These are phyloP conservation scores for Oligia fasciuncula DNA, from an alignment of 2,888 invertebrate species.

Conservation along the genomic window DNA sequence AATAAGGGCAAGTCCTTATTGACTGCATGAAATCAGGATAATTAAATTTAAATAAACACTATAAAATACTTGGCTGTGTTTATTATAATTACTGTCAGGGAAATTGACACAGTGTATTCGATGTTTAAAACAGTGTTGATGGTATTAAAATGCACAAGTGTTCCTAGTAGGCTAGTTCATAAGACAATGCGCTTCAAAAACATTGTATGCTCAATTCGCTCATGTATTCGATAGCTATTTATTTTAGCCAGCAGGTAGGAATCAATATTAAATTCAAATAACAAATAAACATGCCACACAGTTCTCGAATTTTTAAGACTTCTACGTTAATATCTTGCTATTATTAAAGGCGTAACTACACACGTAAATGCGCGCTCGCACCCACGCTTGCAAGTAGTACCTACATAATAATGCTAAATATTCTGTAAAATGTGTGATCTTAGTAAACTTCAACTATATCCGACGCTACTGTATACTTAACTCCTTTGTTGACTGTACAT, in stretches of 20 bases:
- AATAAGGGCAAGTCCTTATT: not conserved
- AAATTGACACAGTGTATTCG: constrained; percentile 5
- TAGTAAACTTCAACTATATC: too few relatives aligned
- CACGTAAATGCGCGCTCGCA: too few relatives aligned
- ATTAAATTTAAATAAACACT: constrained; percentile 10
- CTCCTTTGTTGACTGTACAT: too few relatives aligned
- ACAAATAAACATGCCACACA: too few relatives aligned
- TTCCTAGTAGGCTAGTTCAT: not conserved
- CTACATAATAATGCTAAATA: too few relatives aligned
- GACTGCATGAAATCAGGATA: constrained; percentile 4
- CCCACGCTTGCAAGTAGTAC: too few relatives aligned
- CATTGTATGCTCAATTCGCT: not conserved
- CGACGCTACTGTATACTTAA: too few relatives aligned
- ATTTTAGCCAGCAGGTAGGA: constrained; percentile 21
- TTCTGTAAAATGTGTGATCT: too few relatives aligned
- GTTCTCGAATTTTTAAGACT: not conserved
- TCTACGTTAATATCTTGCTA: not conserved
- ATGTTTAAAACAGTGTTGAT: constrained; percentile 1
- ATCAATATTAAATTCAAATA: constrained; percentile 1
- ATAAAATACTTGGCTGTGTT: constrained; percentile 42
- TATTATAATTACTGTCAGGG: not conserved
- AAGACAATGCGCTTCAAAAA: not conserved
- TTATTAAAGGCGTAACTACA: not conserved
- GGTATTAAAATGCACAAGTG: not conserved
- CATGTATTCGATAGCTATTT: constrained; percentile 10